Base-by-base conservation (phyloP, 2,888 invertebrate genomes). In the Drosophila ezoana region DNA sequence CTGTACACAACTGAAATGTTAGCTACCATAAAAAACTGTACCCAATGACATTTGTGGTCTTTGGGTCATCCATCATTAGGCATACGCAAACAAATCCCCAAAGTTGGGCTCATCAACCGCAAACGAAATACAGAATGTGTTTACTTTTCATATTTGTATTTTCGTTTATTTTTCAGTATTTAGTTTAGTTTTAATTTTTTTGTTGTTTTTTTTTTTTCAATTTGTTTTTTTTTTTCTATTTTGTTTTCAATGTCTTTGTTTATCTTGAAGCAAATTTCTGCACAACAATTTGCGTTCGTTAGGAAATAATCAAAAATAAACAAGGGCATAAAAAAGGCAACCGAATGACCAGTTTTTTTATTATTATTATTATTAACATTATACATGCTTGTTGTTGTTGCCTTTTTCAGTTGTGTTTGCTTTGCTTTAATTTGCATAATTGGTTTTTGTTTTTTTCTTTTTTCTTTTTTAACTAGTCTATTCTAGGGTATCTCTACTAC, bases 141-240 rank as follows among this genome's bases (percentile, higher is more conserved):
- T 77, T 66, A 44, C 57, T 33, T 51, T 59, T 58, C 53, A 69
- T 79, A 62, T 62, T 73, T 9, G 14, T 68, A 68, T 68, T 65
- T 67, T 60, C 44, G 40, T 81, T 84, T 78, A 72, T 79, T 81
- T 65, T 76, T 76, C 65, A 72, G 67, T 28, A 28, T 28, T 28
- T 28, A 28, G 8, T 28, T 28, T 23, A 8, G 8, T 28, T 28
- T 28, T 5, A 5, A 5, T 37, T 43, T 49, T 49, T 43, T 51
- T 49, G 3, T 54, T 65, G 51, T 43, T 60, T 59, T 61, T 45
- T 32, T 37, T 44, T 5, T 43, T 51, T 45, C 38, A 41, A 13
- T 62, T 57, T 57, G 37, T 45, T 57, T 48, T 57, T 49, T 49
- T 18, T 20, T 20, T 20, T 20, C 52, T 51, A 53, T 63, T 53